phyloP scores from a whole-genome alignment of 2,113 vertebrate genomes.

The Laticauda colubrina region DNA sequence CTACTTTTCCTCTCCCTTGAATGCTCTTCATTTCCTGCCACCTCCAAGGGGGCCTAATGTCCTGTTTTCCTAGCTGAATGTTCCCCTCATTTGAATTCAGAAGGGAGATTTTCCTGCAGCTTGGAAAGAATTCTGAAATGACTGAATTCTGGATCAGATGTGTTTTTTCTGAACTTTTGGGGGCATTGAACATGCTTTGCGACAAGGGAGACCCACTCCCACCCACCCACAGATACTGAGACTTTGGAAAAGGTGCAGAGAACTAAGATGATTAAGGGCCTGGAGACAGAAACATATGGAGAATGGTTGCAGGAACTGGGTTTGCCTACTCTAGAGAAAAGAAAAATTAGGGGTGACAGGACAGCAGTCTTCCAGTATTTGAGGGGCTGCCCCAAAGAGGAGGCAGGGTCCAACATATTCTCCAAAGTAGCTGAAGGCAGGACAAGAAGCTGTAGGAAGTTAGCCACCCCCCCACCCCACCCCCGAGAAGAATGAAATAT shows the following conservation, averaged over 20 bases:
- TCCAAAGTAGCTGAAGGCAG: too few species aligned
- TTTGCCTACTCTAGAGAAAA: too few species aligned
- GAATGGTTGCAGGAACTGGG: too few species aligned
- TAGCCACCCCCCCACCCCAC: too few species aligned
- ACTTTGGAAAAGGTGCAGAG: too few species aligned
- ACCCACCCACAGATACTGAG: background rate
- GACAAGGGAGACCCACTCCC: background rate
- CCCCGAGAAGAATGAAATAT: too few species aligned
- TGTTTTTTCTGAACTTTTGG: background rate
- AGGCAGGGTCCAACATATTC: too few species aligned
- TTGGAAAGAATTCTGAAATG: background rate
- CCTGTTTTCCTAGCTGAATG: background rate
- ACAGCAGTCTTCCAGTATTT: too few species aligned
- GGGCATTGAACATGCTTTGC: background rate
- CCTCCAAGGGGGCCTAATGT: background rate
- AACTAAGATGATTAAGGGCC: too few species aligned
- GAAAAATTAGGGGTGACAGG: rapidly evolving
- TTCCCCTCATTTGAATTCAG: background rate
- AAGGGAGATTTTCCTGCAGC: background rate
- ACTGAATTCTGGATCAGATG: background rate
- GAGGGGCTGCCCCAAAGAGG: too few species aligned
- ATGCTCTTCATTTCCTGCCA: background rate
- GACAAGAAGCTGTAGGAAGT: too few species aligned
- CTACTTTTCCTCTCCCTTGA: background rate
- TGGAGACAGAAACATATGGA: too few species aligned